Percentiles rank a stretch among this genome's conserved stretches.
Evolutionary conservation across 2,113 vertebrate species (phyloP).

Genomic region (Gymnocephalus cernua): DNA sequence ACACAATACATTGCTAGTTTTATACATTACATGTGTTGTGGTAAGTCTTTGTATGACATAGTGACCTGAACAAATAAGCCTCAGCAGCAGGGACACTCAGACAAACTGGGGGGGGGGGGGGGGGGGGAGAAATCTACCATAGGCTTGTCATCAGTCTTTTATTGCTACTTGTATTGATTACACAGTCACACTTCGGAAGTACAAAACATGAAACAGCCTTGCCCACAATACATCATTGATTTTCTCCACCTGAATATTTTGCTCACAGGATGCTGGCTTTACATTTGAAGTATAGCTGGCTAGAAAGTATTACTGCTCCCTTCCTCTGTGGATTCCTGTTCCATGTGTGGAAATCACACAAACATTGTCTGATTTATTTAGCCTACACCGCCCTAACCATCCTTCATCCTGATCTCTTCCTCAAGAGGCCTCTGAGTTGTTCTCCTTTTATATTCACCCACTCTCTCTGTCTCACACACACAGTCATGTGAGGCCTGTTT

Average conservation of each 20-base stretch:
- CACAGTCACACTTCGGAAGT: constrained; percentile 8
- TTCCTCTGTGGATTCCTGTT: not conserved
- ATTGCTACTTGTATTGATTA: constrained; percentile 27
- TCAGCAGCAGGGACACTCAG: not conserved
- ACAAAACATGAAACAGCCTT: constrained; percentile 20
- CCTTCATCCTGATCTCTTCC: not conserved
- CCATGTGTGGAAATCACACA: constrained; percentile 18
- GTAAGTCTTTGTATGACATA: not conserved
- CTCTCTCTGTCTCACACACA: not conserved
- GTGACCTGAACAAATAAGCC: not conserved
- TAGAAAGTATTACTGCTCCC: not conserved
- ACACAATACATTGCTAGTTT: not conserved
- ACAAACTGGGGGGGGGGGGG: too few relatives aligned
- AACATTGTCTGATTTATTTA: constrained; percentile 15
- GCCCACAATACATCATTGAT: constrained; percentile 40
- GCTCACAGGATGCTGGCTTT: constrained; percentile 17
- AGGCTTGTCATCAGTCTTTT: constrained; percentile 3
- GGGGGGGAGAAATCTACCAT: not conserved
- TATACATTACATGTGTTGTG: not conserved
- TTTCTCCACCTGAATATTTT: constrained; percentile 33
- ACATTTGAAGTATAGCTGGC: constrained; percentile 18
- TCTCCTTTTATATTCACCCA: constrained; percentile 14
- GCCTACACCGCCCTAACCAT: not conserved
- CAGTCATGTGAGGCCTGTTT: constrained; percentile 2
- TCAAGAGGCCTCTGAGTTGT: not conserved